Evolutionary conservation across 2,888 invertebrate genomes (phyloP), one percentile per base, ranked within the genome.

Genomic region (Clivina fossor): DNA sequence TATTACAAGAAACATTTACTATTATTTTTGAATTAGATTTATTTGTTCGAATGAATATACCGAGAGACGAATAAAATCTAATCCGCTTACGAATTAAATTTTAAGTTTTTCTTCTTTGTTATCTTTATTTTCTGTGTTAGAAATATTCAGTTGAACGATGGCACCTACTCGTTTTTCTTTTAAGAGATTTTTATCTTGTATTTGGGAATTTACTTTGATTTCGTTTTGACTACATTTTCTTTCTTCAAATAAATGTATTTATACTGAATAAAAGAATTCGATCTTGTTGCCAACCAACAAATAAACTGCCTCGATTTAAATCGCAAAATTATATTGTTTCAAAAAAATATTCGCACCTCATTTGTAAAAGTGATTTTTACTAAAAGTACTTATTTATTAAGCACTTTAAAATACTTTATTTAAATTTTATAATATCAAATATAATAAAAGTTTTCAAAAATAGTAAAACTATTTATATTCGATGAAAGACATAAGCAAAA

Each of bases 81-180:
- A 47, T 46, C 32, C 33, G n/a, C 33, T 47, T 33, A 20, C 33
- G 13, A 33, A 46, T 32, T 46, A 46, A 46, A 46, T 46, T 28
- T 32, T 47, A 47, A 47, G 47, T 33, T 47, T 47, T 46, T 9
- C 22, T 13, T 18, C 33, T 32, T 47, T 13, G 20, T 47, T 47
- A 47, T 47, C 47, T 47, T 47, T 47, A 47, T 47, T 47, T 44
- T 47, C 22, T 22, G 11, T 47, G 30, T 20, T 0, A 3, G 19
- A 26, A 33, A 47, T 32, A 33, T 20, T 33, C 47, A 33, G 22
- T 47, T 32, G 19, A 22, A 32, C 30, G 47, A 3, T 32, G 33
- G 22, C 13, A 15, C 9, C 11, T 8, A 22, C 15, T 46, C 32
- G 19, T 9, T 47, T 30, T 26, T n/a, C 32, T 32, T 46, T 46